Evolutionary conservation across 2,888 invertebrate genomes (phyloP).

Genomic region (Drosophila histrio): DNA sequence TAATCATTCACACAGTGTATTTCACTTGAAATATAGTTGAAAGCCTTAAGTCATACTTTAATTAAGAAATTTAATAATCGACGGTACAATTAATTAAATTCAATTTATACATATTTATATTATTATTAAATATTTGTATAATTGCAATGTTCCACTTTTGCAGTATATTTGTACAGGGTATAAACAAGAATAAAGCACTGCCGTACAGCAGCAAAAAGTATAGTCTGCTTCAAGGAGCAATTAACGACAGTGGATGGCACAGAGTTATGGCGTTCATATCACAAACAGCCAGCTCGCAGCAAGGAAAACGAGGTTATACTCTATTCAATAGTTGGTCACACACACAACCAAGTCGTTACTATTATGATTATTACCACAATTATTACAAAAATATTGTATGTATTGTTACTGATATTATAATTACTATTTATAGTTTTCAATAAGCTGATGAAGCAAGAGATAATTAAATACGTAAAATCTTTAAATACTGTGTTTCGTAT

Average conservation of each 20-base stretch:
- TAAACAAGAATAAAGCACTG: slow-evolving; percentile 29
- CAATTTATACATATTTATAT: neutral
- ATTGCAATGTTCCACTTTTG: neutral
- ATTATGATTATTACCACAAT: neutral
- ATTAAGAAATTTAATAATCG: neutral
- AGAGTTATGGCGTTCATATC: slow-evolving; percentile 71
- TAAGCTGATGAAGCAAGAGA: too few relatives aligned
- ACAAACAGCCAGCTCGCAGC: slow-evolving; percentile 43
- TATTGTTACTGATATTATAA: too few relatives aligned
- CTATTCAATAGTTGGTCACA: neutral
- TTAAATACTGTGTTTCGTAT: too few relatives aligned
- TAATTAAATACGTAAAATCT: too few relatives aligned
- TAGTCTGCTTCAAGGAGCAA: slow-evolving; percentile 78
- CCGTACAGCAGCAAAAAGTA: slow-evolving; percentile 54
- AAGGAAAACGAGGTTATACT: slow-evolving; percentile 36
- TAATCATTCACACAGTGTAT: neutral
- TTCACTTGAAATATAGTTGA: neutral
- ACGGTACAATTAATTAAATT: neutral
- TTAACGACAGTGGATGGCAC: slow-evolving; percentile 76
- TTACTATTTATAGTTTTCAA: too few relatives aligned
- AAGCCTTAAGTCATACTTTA: neutral
- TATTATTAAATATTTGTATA: neutral
- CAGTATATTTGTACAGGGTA: slow-evolving; percentile 27
- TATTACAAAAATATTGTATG: neutral
- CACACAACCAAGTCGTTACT: neutral